A percentile compares a stretch with the other conserved stretches of the same genome.
Evolutionary conservation across 2,113 vertebrate species (phyloP).

Genomic region (Pluvialis apricaria): DNA sequence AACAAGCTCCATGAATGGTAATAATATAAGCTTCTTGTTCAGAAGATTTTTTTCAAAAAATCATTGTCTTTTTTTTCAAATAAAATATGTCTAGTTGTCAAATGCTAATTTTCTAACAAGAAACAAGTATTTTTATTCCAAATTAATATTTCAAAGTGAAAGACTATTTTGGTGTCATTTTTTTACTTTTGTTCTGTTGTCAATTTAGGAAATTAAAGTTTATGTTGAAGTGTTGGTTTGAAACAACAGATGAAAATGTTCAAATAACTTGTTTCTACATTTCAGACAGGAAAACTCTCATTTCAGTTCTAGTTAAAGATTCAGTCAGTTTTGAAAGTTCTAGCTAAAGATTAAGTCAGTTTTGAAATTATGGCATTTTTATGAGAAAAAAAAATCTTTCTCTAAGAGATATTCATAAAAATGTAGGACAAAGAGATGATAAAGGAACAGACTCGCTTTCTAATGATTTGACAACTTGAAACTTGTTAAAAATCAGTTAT

Average conservation of each 20-base stretch:
- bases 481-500: neutral
- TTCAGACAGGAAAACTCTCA: neutral
- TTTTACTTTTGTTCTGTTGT: neutral
- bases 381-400: neutral
- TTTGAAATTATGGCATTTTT: neutral
- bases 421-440: neutral
- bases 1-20: neutral
- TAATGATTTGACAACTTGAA: neutral
- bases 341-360: neutral
- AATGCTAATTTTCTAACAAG: neutral
- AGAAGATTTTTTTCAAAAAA: neutral
- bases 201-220: neutral
- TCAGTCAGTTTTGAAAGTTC: neutral
- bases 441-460: neutral
- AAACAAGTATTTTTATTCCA: neutral
- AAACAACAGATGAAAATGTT: neutral
- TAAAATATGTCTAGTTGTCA: neutral
- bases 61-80: neutral
- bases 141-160: neutral
- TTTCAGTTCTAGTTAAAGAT: neutral
- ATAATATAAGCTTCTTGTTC: neutral
- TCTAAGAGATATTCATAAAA: neutral
- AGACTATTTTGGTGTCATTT: neutral
- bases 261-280: neutral
- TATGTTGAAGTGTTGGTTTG: neutral